Evolutionary conservation across 2,797 vertebrate genomes (phyloP).

Genomic region (Pangasius djambal): DNA sequence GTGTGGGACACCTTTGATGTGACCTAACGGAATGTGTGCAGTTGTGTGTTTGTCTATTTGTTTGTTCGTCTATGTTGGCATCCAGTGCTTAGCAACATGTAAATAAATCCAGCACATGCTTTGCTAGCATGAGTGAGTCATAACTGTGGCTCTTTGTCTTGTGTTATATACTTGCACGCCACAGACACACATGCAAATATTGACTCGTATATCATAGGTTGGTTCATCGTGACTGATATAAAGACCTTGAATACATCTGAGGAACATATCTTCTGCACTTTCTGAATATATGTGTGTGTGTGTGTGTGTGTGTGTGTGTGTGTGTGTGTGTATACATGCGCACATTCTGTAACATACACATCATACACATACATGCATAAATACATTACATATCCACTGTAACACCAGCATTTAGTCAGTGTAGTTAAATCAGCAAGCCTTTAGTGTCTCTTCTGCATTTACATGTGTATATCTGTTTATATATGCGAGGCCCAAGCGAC

Average conservation of each 20-base stretch:
- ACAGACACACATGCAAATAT: constrained; percentile 29
- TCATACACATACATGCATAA: background rate
- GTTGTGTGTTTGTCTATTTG: background rate
- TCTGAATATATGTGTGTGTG: background rate
- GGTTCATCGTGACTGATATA: background rate
- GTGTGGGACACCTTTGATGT: no score
- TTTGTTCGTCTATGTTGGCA: constrained; percentile 2
- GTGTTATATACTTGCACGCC: background rate
- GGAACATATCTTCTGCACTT: background rate
- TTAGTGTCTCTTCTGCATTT: background rate
- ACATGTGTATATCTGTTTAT: background rate
- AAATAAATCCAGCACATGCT: constrained; percentile 24
- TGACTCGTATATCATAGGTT: background rate
- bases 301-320: background rate
- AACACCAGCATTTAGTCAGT: background rate
- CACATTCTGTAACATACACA: background rate
- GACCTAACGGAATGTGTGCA: background rate
- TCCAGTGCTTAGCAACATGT: constrained; percentile 24
- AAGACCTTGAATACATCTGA: background rate
- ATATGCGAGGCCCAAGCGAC: background rate
- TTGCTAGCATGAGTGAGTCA: background rate
- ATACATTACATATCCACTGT: background rate
- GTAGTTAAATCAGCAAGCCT: background rate
- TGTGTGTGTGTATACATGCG: background rate
- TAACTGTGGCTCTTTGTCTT: constrained; percentile 27